Base-by-base conservation (phyloP, 2,888 invertebrate species). In the Aporophyla nigra region DNA sequence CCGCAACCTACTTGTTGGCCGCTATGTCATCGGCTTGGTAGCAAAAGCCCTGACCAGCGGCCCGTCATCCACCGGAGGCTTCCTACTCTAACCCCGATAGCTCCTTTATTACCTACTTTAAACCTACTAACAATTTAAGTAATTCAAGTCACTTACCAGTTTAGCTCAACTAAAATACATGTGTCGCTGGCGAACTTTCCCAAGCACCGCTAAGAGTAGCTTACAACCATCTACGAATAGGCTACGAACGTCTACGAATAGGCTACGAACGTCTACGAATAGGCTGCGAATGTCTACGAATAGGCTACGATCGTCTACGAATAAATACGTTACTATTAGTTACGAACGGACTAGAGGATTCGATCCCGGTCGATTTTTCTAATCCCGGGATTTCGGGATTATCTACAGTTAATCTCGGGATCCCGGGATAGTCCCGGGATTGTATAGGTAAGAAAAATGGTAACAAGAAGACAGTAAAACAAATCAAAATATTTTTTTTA, bases 121-220 rank as follows among this genome's bases (percentile, higher is more conserved):
- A 40, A n/a, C n/a, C n/a, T n/a, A n/a, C n/a, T n/a, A 9, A 46
- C 10, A 3, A 33, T 1, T 3, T 46, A n/a, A 24, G 16, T 43
- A 43, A 43, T 43, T 63, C 24, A 43, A 24, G 43, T 46, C 43
- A 10, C 2, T 46, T 49, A 43, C 9, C 43, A 53, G 16, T 72
- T 66, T 27, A 53, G 43, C 53, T 61, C n/a, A 59, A 74, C 12
- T 43, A 53, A 71, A 58, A 73, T 27, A 68, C 3, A n/a, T 27
- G n/a, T 16, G 2, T 66, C 27, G 16, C 51, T 12, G 7, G 21
- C 4, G 5, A 61, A 14, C 4, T 40, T 33, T n/a, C 33, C 24
- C 46, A 24, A n/a, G 14, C 53, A 61, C 16, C 54, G 40, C 76
- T 77, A 62, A 63, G 27, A 43, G 46, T 24, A 12, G 12, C 14